Conservation (phyloP, 2,113 vertebrate genomes). For the Zosterops lateralis region DNA sequence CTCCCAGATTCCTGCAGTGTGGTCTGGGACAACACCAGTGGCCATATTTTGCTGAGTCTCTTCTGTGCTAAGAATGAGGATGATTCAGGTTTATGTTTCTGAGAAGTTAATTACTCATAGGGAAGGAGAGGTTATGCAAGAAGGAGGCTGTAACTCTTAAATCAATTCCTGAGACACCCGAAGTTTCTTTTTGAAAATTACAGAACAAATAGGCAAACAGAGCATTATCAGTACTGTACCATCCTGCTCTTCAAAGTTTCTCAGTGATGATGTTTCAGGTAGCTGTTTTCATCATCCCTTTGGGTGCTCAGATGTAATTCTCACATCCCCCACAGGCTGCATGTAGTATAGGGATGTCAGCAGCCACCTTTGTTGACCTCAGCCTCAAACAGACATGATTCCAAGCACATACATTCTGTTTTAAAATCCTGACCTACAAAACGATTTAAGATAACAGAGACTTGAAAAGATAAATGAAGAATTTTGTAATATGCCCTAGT, state of each 20-base stretch:
- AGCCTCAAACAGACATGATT: not conserved
- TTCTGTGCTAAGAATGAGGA: not conserved
- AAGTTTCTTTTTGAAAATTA: not conserved
- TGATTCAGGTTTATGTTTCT: not conserved
- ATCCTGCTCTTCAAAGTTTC: not conserved
- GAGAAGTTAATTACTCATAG: not conserved
- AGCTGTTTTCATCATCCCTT: not conserved
- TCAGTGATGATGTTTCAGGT: not conserved
- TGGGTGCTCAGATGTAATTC: not conserved
- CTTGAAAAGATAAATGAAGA: not conserved
- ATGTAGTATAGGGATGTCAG: not conserved
- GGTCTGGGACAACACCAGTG: not conserved
- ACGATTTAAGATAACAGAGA: not conserved
- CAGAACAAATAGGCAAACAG: not conserved
- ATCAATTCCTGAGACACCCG: not conserved
- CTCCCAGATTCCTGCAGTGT: not conserved
- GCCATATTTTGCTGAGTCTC: not conserved
- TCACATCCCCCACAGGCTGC: fast-evolving
- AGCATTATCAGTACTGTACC: not conserved
- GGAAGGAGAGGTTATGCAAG: not conserved
- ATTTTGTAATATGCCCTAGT: not conserved
- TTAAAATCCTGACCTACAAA: not conserved
- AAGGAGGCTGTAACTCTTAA: not conserved
- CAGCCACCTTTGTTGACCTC: not conserved
- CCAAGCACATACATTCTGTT: not conserved